Percentiles rank a stretch among this genome's conserved stretches.
These are phyloP conservation scores for Tetheella fluctuosa DNA, from an alignment of 2,888 invertebrate species.

Conservation along the genomic window DNA sequence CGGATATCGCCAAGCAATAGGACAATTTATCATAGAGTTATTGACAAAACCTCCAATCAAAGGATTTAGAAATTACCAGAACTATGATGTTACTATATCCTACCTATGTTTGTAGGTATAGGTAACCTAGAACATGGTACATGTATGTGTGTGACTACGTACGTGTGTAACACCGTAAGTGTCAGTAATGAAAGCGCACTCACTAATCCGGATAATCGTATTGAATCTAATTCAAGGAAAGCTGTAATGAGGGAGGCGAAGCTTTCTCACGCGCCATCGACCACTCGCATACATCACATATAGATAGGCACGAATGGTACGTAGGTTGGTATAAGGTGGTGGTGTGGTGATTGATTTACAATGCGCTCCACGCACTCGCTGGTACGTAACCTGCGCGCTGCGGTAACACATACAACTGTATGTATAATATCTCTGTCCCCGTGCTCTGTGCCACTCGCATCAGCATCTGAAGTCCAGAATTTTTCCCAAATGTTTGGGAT, in stretches of 20 bases:
- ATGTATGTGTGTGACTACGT: background rate
- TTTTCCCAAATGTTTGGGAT: no score
- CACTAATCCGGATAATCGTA: constrained; percentile 4
- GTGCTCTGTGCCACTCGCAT: background rate
- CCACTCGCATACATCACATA: background rate
- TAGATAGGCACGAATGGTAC: no score
- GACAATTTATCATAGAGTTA: no score
- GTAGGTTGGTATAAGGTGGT: background rate
- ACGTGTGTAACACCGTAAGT: background rate
- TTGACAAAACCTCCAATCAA: no score
- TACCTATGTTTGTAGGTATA: no score
- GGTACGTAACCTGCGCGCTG: background rate
- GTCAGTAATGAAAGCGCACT: background rate
- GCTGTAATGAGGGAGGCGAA: background rate
- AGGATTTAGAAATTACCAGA: no score
- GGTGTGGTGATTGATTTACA: background rate
- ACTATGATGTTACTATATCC: no score
- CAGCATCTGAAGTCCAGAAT: no score
- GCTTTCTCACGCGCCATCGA: background rate
- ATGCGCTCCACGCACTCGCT: constrained; percentile 3
- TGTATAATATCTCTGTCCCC: background rate
- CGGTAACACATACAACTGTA: background rate
- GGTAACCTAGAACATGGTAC: no score
- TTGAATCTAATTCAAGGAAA: background rate
- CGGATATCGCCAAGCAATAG: no score